Base-by-base conservation (phyloP, 1,140 invertebrate species). In the Eurosta solidaginis region DNA sequence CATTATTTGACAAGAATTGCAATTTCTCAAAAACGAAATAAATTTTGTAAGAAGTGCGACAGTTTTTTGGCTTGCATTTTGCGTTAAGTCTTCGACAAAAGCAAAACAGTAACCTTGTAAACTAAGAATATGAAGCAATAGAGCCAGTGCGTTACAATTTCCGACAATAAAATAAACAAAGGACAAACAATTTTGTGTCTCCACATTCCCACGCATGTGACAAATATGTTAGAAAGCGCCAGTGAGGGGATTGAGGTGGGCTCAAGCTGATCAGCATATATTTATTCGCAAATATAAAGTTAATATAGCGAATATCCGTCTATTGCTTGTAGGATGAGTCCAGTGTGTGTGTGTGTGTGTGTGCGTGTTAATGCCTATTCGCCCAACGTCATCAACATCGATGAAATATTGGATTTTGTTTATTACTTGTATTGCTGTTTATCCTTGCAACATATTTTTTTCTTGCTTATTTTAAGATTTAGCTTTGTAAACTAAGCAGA, bases 401-500 rank as follows among this genome's bases (percentile, higher is more conserved):
- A 76, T 76, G 49, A 76, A 50, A 76, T 76, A 76, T 76, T 76
- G 47, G 25, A 25, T 52, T 52, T 40, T 76, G 47, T 76, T 76
- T 76, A 76, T 76, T 50, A 27, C 20, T 52, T 50, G 29, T 45
- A 22, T 76, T 52, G 6, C 22, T 12, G 75, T 52, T 52, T 76
- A 68, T 42, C 27, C 59, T 40, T 27, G 54, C 14, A 59, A 27
- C 12, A 29, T 59, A 3, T n/a, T n/a, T n/a, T n/a, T n/a, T 3
- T 42, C 22, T 17, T 17, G 29, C 29, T 29, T 59, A 74, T 33
- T 25, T 74, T 74, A 44, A 59, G 54, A 59, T 17, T 59, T 29
- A 33, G 7, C 68, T 44, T 47, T 44, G 42, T 42, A 12, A 44
- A 2, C 36, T 36, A 45, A 45, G 68, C n/a, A 49, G 74, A 25